Conservation (phyloP, 2,888 invertebrate genomes). For the Amblyjoppa fuscipennis region DNA sequence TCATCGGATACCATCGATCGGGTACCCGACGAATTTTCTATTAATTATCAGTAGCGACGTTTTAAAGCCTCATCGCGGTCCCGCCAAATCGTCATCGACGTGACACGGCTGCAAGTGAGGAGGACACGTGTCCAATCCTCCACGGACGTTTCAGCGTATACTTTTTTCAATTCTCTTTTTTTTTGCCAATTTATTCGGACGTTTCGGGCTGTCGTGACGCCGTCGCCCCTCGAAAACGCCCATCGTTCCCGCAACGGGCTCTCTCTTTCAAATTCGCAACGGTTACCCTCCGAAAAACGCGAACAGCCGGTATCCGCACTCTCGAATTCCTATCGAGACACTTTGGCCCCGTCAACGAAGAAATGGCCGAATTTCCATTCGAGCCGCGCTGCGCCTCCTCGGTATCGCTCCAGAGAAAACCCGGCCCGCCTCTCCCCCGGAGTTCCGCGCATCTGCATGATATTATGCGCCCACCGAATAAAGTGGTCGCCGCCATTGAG, state of each 20-base stretch:
- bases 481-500: constrained; percentile 66
- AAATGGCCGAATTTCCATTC: constrained; percentile 77
- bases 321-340: constrained; percentile 75
- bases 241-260: neutral
- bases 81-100: constrained; percentile 37
- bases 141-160: neutral
- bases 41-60: constrained; percentile 73
- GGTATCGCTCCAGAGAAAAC: constrained; percentile 58
- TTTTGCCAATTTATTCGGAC: constrained; percentile 65
- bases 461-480: constrained; percentile 76
- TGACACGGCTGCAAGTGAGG: neutral
- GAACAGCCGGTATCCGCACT: constrained; percentile 66
- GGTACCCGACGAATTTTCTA: constrained; percentile 69
- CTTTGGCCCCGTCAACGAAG: constrained; percentile 62
- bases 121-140: constrained; percentile 6
- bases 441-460: constrained; percentile 74
- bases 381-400: constrained; percentile 31
- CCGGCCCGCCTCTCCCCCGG: constrained; percentile 39
- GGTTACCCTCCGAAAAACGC: constrained; percentile 22
- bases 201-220: constrained; percentile 49
- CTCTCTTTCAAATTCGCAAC: neutral
- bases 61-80: constrained; percentile 49
- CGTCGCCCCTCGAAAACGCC: constrained; percentile 2
- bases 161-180: constrained; percentile 46
- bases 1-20: constrained; percentile 72